phyloP scores from a whole-genome alignment of 1,140 invertebrate species.

The Brachionus calyciflorus region DNA sequence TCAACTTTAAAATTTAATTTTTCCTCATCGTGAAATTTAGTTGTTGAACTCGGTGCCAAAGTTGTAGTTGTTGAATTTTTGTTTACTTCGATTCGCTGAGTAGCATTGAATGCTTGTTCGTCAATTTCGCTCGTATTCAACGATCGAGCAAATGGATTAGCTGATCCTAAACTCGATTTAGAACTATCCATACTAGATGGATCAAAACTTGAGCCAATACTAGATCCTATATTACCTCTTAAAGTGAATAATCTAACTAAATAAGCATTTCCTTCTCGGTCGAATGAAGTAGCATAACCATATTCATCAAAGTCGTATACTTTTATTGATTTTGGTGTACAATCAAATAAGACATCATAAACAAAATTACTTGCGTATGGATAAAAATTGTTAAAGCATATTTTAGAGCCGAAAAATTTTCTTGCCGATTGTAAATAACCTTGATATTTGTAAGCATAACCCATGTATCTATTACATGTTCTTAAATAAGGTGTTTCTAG shows the following conservation, averaged over 20 bases:
- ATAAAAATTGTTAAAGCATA: constrained; percentile 12
- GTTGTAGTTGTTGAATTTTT: no score
- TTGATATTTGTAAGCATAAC: constrained; percentile 17
- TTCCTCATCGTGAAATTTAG: no score
- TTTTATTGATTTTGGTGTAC: constrained; percentile 1
- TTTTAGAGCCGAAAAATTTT: constrained; percentile 36
- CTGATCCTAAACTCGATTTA: not conserved
- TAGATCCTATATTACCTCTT: not conserved
- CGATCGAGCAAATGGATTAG: not conserved
- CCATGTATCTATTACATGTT: not conserved
- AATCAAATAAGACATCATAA: constrained; percentile 20
- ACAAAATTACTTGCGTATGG: not conserved
- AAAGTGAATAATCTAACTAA: constrained; percentile 10
- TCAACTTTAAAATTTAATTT: no score
- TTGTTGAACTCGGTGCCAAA: no score
- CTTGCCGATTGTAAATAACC: constrained; percentile 5
- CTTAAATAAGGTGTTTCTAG: constrained; percentile 2
- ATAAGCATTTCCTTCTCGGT: constrained; percentile 8
- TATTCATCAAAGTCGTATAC: constrained; percentile 38
- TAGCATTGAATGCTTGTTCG: not conserved
- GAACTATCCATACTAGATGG: not conserved
- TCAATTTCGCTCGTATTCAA: not conserved
- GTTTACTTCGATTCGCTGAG: no score
- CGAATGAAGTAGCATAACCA: constrained; percentile 26
- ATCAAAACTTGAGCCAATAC: not conserved